Evolutionary conservation across 2,113 vertebrate species (phyloP).

Genomic region (Lagopus leucura): DNA sequence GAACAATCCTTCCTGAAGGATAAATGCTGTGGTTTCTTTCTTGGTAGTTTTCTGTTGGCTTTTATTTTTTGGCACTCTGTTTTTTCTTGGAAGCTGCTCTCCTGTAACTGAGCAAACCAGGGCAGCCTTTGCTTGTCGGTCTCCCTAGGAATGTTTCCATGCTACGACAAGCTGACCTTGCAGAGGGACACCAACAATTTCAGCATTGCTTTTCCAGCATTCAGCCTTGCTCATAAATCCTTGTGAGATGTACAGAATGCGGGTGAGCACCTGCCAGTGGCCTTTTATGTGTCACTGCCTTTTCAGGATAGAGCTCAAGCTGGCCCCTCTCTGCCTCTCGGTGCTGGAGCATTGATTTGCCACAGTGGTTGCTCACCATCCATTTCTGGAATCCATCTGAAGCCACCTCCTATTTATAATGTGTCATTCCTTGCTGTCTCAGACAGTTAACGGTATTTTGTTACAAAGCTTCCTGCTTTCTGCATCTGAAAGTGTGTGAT

Average conservation of each 20-base stretch:
- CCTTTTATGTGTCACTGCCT: slow-evolving; percentile 48
- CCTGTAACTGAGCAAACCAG: background rate
- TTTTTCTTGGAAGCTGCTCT: background rate
- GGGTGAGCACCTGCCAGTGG: slow-evolving; percentile 43
- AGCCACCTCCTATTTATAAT: slow-evolving; percentile 64
- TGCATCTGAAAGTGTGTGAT: background rate
- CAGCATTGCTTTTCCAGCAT: background rate
- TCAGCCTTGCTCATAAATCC: slow-evolving; percentile 47
- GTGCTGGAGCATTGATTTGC: slow-evolving; percentile 31
- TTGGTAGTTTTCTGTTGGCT: too few relatives aligned
- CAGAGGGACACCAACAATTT: background rate
- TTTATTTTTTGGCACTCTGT: background rate
- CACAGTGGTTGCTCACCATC: slow-evolving; percentile 45
- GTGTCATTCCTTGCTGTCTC: background rate
- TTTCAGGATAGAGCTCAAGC: slow-evolving; percentile 47
- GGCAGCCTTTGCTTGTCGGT: background rate
- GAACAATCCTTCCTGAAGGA: background rate
- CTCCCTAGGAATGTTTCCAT: slow-evolving; percentile 2
- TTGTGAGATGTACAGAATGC: slow-evolving; percentile 38
- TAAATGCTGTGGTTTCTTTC: background rate
- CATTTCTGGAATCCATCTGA: slow-evolving; percentile 48
- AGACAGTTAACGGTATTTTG: background rate
- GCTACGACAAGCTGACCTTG: slow-evolving; percentile 44
- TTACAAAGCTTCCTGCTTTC: background rate
- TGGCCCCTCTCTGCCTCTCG: background rate